A percentile compares a stretch with the other conserved stretches of the same genome.
phyloP scores from a whole-genome alignment of 1,140 invertebrate genomes.

The Drosophila nigromelanica region DNA sequence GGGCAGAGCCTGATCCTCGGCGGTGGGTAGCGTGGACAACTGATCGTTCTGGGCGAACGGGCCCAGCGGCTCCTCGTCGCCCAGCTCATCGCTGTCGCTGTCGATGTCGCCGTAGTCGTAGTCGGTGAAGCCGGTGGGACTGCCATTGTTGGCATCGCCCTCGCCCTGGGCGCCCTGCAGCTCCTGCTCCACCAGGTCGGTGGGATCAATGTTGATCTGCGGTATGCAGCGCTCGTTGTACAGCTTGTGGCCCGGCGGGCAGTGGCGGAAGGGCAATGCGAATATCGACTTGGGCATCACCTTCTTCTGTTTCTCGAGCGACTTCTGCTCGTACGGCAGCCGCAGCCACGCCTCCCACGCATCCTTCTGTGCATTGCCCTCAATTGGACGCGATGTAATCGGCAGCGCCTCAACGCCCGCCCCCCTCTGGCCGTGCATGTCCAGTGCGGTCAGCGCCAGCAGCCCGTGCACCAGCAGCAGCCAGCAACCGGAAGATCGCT shows the following conservation, averaged over 20 bases:
- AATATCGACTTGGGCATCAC: slow-evolving; percentile 83
- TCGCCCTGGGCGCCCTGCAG: slow-evolving; percentile 41
- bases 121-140: slow-evolving; percentile 26
- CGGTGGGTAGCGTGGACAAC: not conserved
- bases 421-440: not conserved
- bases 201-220: slow-evolving; percentile 63
- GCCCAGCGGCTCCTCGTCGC: slow-evolving; percentile 27
- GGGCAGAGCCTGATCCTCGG: slow-evolving; percentile 64
- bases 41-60: slow-evolving; percentile 9
- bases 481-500: slow-evolving; percentile 15
- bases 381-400: slow-evolving; percentile 79
- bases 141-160: slow-evolving; percentile 2
- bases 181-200: slow-evolving; percentile 62
- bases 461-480: slow-evolving; percentile 21
- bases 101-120: slow-evolving; percentile 54
- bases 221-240: slow-evolving; percentile 73
- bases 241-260: slow-evolving; percentile 65
- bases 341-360: slow-evolving; percentile 80
- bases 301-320: slow-evolving; percentile 72
- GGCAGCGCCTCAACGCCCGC: slow-evolving; percentile 51
- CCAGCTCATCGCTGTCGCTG: slow-evolving; percentile 40
- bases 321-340: slow-evolving; percentile 62
- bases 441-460: slow-evolving; percentile 21
- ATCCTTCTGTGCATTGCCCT: slow-evolving; percentile 75
- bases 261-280: slow-evolving; percentile 65